Evolutionary conservation across 2,113 vertebrate genomes (phyloP).

Genomic region (Dascyllus trimaculatus): DNA sequence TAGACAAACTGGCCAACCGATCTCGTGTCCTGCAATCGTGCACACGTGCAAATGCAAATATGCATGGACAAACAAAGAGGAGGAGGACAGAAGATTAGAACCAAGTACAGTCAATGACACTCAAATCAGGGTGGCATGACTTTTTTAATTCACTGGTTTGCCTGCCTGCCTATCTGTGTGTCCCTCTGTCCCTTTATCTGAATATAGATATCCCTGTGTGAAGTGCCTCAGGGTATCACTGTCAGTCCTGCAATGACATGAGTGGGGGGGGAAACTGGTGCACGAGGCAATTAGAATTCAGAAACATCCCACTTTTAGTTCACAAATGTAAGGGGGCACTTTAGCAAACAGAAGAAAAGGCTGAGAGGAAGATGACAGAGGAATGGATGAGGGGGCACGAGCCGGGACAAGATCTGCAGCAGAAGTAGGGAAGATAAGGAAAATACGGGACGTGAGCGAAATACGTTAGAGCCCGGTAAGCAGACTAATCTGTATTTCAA

Average conservation of each 20-base stretch:
- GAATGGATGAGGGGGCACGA: slow-evolving; percentile 6
- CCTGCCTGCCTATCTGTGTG: slow-evolving; percentile 20
- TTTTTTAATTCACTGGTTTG: slow-evolving; percentile 40
- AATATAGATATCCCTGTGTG: slow-evolving; percentile 61
- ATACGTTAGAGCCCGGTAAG: slow-evolving; percentile 24
- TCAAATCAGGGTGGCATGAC: slow-evolving; percentile 29
- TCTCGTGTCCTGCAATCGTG: background rate
- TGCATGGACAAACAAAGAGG: background rate
- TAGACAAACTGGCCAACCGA: slow-evolving; percentile 33
- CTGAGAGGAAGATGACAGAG: slow-evolving; percentile 36
- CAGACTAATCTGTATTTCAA: slow-evolving; percentile 28
- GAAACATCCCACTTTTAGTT: slow-evolving; percentile 73
- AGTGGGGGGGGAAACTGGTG: slow-evolving; percentile 72
- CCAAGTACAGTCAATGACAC: slow-evolving; percentile 21
- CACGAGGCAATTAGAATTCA: slow-evolving; percentile 76
- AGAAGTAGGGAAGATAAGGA: slow-evolving; percentile 34
- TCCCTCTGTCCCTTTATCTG: slow-evolving; percentile 52
- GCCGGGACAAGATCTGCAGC: slow-evolving; percentile 39
- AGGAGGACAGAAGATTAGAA: background rate
- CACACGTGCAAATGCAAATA: slow-evolving; percentile 2
- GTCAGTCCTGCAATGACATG: slow-evolving; percentile 68
- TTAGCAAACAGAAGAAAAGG: slow-evolving; percentile 30
- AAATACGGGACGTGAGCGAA: slow-evolving; percentile 43
- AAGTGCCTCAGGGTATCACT: slow-evolving; percentile 70
- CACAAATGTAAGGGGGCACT: slow-evolving; percentile 35